Evolutionary conservation across 1,140 invertebrate genomes (phyloP), one percentile per base, ranked within the genome.

Genomic region (Teleopsis dalmanni): DNA sequence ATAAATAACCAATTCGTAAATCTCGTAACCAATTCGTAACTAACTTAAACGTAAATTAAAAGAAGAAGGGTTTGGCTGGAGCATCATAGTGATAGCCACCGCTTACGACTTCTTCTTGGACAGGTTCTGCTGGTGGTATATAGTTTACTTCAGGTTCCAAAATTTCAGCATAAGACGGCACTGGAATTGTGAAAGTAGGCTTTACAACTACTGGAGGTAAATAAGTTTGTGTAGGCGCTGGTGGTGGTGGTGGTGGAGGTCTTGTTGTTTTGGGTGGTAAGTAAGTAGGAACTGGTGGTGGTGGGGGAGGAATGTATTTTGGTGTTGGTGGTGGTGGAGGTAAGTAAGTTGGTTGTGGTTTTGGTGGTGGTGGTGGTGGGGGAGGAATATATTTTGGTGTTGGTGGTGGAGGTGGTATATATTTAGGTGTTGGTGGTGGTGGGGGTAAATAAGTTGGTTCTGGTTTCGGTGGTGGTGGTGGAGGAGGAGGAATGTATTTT

Each of bases 131-230:
- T n/a, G n/a, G n/a, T n/a, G n/a, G n/a, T n/a, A n/a, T n/a, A n/a
- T n/a, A n/a, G n/a, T n/a, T n/a, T n/a, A n/a, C n/a, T n/a, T n/a
- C n/a, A n/a, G n/a, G n/a, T 6, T 50, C 59, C 26, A 65, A 43
- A 0, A 62, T 62, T 4, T 55, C 62, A 7, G 62, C 62, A 26
- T 65, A 65, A n/a, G 62, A 65, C n/a, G 62, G 62, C 21, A 65
- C 60, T 14, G 62, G 62, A 19, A 65, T 65, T 40, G 57, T 59
- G 40, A 52, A 65, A 23, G 22, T 54, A 34, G 58, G 53, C 42
- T 43, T 34, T 10, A 50, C 33, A 13, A 11, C n/a, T n/a, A 25
- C 42, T 2, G 42, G 49, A 11, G 34, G 34, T 19, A 46, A 33
- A 18, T 46, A 45, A 3, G 7, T 22, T 3, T 25, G 16, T 18